Percentiles rank a stretch among this genome's conserved stretches.
Conservation (phyloP, 2,113 vertebrate genomes). For the Stigmatopora nigra region DNA sequence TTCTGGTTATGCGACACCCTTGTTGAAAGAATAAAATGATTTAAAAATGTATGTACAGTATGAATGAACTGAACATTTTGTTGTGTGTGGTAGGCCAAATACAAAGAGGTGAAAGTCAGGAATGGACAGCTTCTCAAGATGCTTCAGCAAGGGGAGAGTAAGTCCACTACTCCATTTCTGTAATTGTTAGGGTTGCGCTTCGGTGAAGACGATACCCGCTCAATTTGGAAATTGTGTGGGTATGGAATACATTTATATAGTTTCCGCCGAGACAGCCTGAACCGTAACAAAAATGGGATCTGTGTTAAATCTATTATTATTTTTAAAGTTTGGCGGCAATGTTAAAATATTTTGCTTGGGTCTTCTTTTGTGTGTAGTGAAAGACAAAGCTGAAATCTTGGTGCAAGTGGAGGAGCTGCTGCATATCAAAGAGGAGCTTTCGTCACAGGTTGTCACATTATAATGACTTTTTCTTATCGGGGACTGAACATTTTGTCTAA, state of each 20-base stretch:
- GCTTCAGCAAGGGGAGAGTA: constrained; percentile 76
- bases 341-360: neutral
- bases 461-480: constrained; percentile 4
- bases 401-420: constrained; percentile 83
- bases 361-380: constrained; percentile 71
- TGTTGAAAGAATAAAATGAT: too few species aligned
- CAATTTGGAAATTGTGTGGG: neutral
- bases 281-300: too few species aligned
- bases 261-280: too few species aligned
- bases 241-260: too few species aligned
- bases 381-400: constrained; percentile 93
- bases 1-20: too few species aligned
- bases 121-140: constrained; percentile 74
- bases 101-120: constrained; percentile 75
- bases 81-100: constrained; percentile 55
- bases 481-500: too few species aligned
- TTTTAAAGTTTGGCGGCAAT: too few species aligned
- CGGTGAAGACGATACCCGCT: too few species aligned
- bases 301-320: too few species aligned
- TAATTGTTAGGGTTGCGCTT: neutral
- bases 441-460: constrained; percentile 72
- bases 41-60: too few species aligned
- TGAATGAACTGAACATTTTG: neutral
- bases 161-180: constrained; percentile 34
- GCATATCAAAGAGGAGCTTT: constrained; percentile 88